Evolutionary conservation across 2,797 vertebrate species (phyloP).

Genomic region (Microcaecilia unicolor): DNA sequence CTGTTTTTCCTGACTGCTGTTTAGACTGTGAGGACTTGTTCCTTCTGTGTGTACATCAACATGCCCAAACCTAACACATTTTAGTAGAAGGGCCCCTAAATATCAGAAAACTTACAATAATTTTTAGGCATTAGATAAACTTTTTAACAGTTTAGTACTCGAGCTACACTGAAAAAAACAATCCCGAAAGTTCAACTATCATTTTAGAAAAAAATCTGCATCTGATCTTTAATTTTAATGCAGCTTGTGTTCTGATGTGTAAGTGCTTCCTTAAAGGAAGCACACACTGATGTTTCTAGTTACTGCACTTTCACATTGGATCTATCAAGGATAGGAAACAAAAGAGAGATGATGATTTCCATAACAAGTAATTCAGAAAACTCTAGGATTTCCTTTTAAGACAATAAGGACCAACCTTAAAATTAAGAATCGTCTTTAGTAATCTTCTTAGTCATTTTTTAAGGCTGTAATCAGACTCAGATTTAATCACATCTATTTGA

Average conservation of each 20-base stretch:
- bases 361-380: not conserved
- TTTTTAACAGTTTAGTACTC: not conserved
- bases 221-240: not conserved
- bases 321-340: not conserved
- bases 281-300: not conserved
- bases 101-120: no score
- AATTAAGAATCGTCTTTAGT: no score
- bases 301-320: not conserved
- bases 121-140: not conserved
- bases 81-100: no score
- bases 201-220: not conserved
- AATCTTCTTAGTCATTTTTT: no score
- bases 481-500: not conserved
- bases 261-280: not conserved
- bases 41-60: no score
- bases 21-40: no score
- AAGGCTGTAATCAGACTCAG: not conserved
- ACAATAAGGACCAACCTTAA: not conserved
- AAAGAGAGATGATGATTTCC: not conserved
- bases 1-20: no score
- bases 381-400: constrained; percentile 1
- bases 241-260: not conserved
- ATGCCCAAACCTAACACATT: no score
- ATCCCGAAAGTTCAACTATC: not conserved
- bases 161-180: not conserved